Evolutionary conservation across 2,888 invertebrate genomes (phyloP).

Genomic region (Eupsilia transversa): DNA sequence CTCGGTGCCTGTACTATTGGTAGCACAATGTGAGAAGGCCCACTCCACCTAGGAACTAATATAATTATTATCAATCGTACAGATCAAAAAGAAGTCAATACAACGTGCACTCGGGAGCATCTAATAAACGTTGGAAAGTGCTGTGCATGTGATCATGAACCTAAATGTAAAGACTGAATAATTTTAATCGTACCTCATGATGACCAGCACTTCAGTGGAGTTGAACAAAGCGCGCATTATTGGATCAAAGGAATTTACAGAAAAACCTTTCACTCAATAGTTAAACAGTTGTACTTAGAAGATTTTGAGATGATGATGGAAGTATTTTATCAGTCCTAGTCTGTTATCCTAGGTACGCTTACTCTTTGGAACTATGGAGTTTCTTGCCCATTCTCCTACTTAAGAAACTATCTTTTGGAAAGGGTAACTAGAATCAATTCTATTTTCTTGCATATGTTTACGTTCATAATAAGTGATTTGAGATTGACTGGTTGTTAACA

Average conservation of each 20-base stretch:
- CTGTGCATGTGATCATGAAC: no score
- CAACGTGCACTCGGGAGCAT: neutral
- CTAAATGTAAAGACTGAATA: neutral
- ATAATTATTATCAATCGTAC: no score
- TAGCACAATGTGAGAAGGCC: constrained; percentile 9
- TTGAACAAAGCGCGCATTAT: neutral
- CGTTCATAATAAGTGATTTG: neutral
- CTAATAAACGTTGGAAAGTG: neutral
- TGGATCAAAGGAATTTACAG: no score
- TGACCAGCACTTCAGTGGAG: neutral
- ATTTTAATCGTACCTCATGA: neutral
- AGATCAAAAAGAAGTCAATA: neutral
- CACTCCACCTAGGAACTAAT: neutral
- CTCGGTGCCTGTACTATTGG: constrained; percentile 18
- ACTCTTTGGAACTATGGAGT: neutral
- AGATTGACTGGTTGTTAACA: neutral
- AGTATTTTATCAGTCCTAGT: neutral
- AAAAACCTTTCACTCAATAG: no score
- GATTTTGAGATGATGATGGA: neutral
- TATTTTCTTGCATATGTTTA: neutral
- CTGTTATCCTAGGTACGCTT: neutral
- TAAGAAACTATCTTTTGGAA: neutral
- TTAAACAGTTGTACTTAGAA: neutral
- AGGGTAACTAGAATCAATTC: neutral
- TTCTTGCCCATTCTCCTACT: neutral